Conservation (phyloP, 2,113 vertebrate genomes). For the Calyptomena viridis region DNA sequence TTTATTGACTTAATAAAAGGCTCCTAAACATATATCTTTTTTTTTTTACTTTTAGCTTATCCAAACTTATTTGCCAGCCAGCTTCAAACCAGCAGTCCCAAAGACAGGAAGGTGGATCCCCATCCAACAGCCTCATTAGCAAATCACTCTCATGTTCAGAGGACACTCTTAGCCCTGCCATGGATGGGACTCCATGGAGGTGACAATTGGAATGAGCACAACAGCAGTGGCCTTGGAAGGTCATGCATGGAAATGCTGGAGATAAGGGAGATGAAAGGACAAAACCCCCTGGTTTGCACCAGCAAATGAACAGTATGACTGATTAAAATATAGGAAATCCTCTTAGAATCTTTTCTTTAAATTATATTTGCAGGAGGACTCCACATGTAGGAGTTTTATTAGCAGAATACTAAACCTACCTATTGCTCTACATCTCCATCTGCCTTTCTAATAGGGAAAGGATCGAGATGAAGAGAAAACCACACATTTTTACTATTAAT, state of each 20-base stretch:
- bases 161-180: background rate
- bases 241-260: fast-evolving
- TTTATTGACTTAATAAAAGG: background rate
- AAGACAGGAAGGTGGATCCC: background rate
- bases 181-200: background rate
- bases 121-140: background rate
- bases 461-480: background rate
- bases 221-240: background rate
- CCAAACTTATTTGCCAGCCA: background rate
- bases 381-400: background rate
- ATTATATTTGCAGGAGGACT: background rate
- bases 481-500: fast-evolving
- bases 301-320: background rate
- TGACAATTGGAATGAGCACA: background rate
- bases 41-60: background rate
- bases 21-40: background rate
- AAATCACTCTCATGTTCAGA: fast-evolving
- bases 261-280: fast-evolving
- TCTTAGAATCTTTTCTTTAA: background rate
- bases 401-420: background rate
- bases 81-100: background rate
- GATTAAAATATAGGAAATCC: background rate
- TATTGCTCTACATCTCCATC: background rate
- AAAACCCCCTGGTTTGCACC: background rate
- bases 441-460: background rate